These are phyloP conservation scores for Sporophila hypoxantha DNA, from an alignment of 2,113 vertebrate species.

Conservation along the genomic window DNA sequence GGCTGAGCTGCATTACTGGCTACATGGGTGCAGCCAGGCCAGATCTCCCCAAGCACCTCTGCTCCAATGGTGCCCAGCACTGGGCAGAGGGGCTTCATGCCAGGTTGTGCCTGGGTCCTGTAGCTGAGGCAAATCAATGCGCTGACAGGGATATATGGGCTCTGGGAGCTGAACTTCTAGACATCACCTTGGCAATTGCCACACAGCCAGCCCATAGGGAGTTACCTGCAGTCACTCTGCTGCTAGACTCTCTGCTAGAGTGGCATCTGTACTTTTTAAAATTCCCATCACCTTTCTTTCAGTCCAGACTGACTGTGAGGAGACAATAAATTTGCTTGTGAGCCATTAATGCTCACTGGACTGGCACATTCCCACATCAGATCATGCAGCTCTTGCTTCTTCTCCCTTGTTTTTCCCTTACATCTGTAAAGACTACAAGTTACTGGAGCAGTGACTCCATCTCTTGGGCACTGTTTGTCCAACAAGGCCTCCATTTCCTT, in stretches of 20 bases:
- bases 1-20: not conserved
- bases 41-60: not conserved
- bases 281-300: not conserved
- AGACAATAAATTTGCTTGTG: not conserved
- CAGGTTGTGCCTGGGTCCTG: not conserved
- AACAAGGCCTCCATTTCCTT: not conserved
- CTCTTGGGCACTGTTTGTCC: not conserved
- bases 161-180: not conserved
- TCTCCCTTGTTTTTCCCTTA: not conserved
- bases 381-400: not conserved
- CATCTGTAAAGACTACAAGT: not conserved
- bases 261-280: not conserved
- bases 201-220: not conserved
- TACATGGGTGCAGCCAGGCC: fast-evolving
- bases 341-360: not conserved
- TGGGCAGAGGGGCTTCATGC: fast-evolving
- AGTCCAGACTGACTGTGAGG: not conserved
- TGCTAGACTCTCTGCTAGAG: not conserved
- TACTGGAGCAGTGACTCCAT: not conserved
- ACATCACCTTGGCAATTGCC: not conserved
- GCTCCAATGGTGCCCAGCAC: not conserved
- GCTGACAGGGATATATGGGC: not conserved
- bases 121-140: not conserved
- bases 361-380: not conserved
- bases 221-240: not conserved